Evolutionary conservation across 2,113 vertebrate species (phyloP), one percentile per base, ranked within the genome.

Genomic region (Oreochromis tanganicae): DNA sequence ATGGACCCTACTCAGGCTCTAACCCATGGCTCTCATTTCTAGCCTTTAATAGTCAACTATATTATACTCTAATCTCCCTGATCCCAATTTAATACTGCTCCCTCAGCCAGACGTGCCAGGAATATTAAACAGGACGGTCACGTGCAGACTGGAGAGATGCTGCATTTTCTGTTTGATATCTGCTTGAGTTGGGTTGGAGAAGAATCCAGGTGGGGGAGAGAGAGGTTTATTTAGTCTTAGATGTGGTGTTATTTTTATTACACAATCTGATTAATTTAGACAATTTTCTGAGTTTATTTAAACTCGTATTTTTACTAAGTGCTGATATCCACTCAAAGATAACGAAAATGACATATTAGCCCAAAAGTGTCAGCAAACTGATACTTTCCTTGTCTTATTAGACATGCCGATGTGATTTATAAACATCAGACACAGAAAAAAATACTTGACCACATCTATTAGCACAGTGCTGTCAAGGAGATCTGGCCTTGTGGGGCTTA

Each of bases 11-110:
- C 93, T 95, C 94, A 57, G 88, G 92, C 93, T 94, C 94, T 95
- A 96, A 96, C 95, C 96, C 95, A 95, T 94, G 94, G 94, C 97
- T 98, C 97, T 98, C 97, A 98, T 99, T 97, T 97, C 97, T 97
- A 98, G 98, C 96, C 95, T 93, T 96, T 98, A 98, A 98, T 97
- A 97, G 97, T 90, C 38, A 95, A 94, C 97, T 97, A 97, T 97
- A 98, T 98, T 98, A 98, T 95, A 97, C 97, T 97, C 97, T 98
- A 99, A 99, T 99, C 98, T 98, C 95, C 96, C 97, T 99, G 98
- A 99, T 99, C 98, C 98, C 95, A 96, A 97, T 98, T 99, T 98
- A 99, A 99, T 98, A 97, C 96, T 93, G 97, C 97, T 97, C 97
- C 97, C 95, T 94, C 92, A 59, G 85, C 90, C 90, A 93, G 94